Percentiles rank a stretch among this genome's conserved stretches.
Evolutionary conservation across 2,888 invertebrate genomes (phyloP).

Genomic region (Gibbula magus): DNA sequence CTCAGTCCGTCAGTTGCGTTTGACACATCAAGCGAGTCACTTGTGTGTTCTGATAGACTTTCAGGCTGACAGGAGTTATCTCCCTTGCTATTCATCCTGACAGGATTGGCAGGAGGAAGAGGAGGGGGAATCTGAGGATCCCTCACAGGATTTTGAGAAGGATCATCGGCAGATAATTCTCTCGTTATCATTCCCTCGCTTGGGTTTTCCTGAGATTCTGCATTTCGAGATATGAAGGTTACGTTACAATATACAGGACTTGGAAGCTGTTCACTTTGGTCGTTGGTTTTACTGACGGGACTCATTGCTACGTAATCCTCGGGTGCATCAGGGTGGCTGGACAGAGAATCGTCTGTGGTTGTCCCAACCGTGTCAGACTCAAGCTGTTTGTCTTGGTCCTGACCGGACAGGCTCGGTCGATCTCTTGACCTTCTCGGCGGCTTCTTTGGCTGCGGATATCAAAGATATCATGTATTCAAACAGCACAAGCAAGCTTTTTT

Average conservation of each 20-base stretch:
- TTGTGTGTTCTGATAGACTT: not conserved
- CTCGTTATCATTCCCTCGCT: not conserved
- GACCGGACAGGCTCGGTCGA: not conserved
- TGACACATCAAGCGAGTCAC: not conserved
- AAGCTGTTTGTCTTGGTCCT: not conserved
- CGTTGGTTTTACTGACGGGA: not conserved
- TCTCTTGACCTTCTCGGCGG: not conserved
- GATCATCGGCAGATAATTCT: not conserved
- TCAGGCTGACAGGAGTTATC: not conserved
- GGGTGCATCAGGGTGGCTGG: not conserved
- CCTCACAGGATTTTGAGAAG: not conserved
- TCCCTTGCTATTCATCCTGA: not conserved
- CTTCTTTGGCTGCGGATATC: not conserved
- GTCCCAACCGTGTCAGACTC: not conserved
- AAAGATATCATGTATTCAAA: too few species aligned
- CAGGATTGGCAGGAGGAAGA: not conserved
- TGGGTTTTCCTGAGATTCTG: not conserved
- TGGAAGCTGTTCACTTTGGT: not conserved
- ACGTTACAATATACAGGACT: constrained; percentile 2
- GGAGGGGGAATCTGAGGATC: not conserved
- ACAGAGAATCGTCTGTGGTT: not conserved
- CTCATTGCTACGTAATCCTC: not conserved
- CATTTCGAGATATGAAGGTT: not conserved
- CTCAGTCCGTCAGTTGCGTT: not conserved
- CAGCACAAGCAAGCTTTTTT: too few species aligned